Evolutionary conservation across 1,140 invertebrate genomes (phyloP).

Genomic region (Chironomus tepperi): DNA sequence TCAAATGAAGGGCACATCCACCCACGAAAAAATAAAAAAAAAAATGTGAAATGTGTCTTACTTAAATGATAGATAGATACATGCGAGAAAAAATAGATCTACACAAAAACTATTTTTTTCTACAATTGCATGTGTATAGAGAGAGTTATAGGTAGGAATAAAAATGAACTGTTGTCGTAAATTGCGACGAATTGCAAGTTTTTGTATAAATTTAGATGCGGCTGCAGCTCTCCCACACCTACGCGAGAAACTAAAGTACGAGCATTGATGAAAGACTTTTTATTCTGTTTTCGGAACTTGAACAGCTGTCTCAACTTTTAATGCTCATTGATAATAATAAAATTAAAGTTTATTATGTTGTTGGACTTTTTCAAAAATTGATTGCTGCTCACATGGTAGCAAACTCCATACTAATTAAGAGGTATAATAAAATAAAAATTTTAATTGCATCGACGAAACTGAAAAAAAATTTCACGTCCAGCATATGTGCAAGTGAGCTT

Average conservation of each 20-base stretch:
- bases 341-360: conserved; percentile 1
- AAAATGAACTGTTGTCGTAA: not conserved
- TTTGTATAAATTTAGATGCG: conserved; percentile 19
- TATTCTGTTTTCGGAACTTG: not conserved
- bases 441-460: not conserved
- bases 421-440: conserved; percentile 7
- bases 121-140: not conserved
- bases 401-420: not conserved
- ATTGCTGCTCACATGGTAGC: conserved; percentile 5
- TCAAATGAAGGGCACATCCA: conserved; percentile 22
- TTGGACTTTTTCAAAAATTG: not conserved
- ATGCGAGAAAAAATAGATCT: conserved; percentile 17
- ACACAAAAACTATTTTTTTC: not conserved
- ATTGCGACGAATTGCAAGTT: conserved; percentile 12
- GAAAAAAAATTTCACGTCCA: too few species aligned
- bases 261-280: too few species aligned
- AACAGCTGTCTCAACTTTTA: not conserved
- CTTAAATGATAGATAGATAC: not conserved
- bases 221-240: conserved; percentile 16
- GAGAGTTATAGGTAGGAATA: not conserved
- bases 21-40: conserved; percentile 9
- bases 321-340: not conserved
- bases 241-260: not conserved
- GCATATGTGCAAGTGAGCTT: not conserved
- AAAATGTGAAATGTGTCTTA: not conserved